phyloP scores from a whole-genome alignment of 1,140 invertebrate genomes.

The Zaprionus kolodkinae region DNA sequence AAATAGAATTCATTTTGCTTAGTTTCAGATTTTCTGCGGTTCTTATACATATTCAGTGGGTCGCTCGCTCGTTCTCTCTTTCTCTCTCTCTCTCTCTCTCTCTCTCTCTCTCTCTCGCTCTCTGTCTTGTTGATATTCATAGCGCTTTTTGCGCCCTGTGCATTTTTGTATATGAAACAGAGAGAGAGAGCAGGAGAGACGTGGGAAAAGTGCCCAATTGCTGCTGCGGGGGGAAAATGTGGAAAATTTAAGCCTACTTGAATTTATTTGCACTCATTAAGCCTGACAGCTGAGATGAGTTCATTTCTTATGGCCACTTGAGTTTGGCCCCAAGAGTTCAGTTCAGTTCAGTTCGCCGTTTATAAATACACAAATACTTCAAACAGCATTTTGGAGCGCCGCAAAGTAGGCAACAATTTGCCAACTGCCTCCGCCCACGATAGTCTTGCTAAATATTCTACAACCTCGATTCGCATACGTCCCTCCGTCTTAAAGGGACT shows the following conservation, averaged over 20 bases:
- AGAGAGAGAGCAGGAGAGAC: constrained; percentile 8
- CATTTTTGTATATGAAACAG: constrained; percentile 73
- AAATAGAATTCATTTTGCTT: constrained; percentile 78
- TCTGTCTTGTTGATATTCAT: constrained; percentile 57
- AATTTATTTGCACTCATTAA: constrained; percentile 81
- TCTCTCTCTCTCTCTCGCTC: not conserved
- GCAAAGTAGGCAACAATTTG: constrained; percentile 16
- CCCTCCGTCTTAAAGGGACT: constrained; percentile 30
- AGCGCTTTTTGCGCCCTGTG: constrained; percentile 54
- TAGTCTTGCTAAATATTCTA: constrained; percentile 31
- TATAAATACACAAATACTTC: constrained; percentile 25
- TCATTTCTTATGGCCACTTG: constrained; percentile 51
- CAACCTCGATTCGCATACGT: constrained; percentile 23
- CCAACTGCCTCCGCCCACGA: constrained; percentile 11
- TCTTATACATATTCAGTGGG: constrained; percentile 40
- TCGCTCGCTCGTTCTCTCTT: not conserved
- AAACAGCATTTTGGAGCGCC: constrained; percentile 19
- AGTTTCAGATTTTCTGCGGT: constrained; percentile 52
- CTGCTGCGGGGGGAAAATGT: constrained; percentile 45
- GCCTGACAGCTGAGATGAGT: constrained; percentile 72
- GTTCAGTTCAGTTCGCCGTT: constrained; percentile 26
- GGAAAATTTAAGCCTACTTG: constrained; percentile 80
- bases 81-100: not conserved
- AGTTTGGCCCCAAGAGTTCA: constrained; percentile 30
- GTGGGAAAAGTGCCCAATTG: constrained; percentile 56